Base-by-base conservation (phyloP, 2,888 invertebrate genomes). In the Griposia aprilina region DNA sequence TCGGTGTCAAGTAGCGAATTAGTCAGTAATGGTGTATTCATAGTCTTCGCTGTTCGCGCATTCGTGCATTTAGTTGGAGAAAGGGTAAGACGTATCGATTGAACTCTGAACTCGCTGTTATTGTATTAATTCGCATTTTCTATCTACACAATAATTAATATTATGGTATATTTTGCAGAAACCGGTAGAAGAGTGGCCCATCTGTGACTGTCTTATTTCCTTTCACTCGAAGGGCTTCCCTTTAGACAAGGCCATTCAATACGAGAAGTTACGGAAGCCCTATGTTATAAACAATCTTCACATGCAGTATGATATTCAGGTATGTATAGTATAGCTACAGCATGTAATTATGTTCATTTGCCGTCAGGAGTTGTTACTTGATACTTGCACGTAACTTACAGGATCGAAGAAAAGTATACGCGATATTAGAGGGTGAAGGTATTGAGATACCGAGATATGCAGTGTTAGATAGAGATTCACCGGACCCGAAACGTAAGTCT, bases 171-270 rank as follows among this genome's bases (percentile, higher is more conserved):
- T 81, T 75, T 94, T 94, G 50, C 94, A 99, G 98, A 98, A 99
- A 95, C 98, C 99, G 1, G 99, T 99, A 36, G 99, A 99, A 93
- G 98, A 99, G 93, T 99, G 99, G 99, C 99, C 99, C 3, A 97
- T 98, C 74, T 99, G 99, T 93, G 99, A 99, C 96, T 99, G 99
- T 93, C 97, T 99, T 69, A 99, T 99, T 91, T 99, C 99, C 76
- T 99, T 99, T 95, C 99, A 99, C 95, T 99, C 99, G 8, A 99
- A 99, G 96, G 99, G 99, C 59, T 99, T 99, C 96, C 99, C 99
- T 0, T 97, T 99, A 84, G 99, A 99, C 92, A 99, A 99, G 97
- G 99, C 99, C 50, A 99, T 99, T 90, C 98, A 98, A 91, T 99
- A 99, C 96, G 98, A 99, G 76, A 98, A 98, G 91, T 97, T 99